phyloP scores from a whole-genome alignment of 2,113 vertebrate species.

The Sturnira hondurensis region DNA sequence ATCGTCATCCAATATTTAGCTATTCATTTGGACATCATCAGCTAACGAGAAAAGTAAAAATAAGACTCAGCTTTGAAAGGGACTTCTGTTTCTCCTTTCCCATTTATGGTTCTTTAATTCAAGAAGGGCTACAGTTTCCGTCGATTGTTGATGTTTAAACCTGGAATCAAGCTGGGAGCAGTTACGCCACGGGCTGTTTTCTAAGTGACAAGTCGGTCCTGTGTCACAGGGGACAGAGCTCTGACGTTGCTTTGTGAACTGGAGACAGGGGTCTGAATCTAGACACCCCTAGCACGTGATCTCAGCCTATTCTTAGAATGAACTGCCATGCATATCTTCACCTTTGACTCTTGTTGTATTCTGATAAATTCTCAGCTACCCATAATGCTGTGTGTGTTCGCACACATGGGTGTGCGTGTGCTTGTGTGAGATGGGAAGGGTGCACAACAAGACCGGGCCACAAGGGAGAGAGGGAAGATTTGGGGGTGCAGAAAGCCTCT shows the following conservation, averaged over 20 bases:
- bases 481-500: neutral
- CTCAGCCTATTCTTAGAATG: neutral
- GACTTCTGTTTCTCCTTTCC: neutral
- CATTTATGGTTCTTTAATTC: neutral
- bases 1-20: neutral
- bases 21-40: neutral
- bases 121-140: neutral
- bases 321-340: neutral
- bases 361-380: neutral
- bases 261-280: neutral
- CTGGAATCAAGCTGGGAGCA: neutral
- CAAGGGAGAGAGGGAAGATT: neutral
- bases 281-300: neutral
- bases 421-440: neutral
- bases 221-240: neutral
- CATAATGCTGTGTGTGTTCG: neutral
- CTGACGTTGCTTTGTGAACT: neutral
- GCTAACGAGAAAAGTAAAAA: neutral
- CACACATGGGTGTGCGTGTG: neutral
- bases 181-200: rapidly evolving
- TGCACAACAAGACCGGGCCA: neutral
- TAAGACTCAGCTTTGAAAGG: neutral
- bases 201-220: neutral
- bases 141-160: neutral
- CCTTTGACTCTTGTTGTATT: neutral